These are phyloP conservation scores for Oceanites oceanicus DNA, from an alignment of 2,113 vertebrate genomes.

Conservation along the genomic window DNA sequence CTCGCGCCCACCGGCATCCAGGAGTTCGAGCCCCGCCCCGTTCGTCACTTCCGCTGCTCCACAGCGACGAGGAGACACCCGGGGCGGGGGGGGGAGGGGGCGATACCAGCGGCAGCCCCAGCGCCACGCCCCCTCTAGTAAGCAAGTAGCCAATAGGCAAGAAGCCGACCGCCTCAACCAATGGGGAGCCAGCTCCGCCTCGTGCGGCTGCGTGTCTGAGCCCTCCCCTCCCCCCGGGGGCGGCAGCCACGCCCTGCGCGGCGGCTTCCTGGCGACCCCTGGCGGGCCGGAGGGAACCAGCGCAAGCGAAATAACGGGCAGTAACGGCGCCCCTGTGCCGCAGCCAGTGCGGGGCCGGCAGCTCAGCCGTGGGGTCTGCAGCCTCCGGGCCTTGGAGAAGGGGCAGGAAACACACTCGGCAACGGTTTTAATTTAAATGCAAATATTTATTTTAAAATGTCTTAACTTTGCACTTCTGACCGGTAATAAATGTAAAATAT, in stretches of 20 bases:
- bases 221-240: not conserved
- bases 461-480: constrained; percentile 16
- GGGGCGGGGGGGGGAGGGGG: too few relatives aligned
- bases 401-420: not conserved
- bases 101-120: fast-evolving
- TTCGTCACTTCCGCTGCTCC: not conserved
- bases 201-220: too few relatives aligned
- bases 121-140: fast-evolving
- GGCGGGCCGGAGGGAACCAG: fast-evolving
- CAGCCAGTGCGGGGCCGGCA: too few relatives aligned
- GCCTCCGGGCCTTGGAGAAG: not conserved
- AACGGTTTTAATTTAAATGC: not conserved
- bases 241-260: not conserved
- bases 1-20: not conserved
- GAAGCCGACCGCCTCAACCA: not conserved
- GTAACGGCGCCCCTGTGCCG: not conserved
- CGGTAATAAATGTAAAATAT: constrained; percentile 49
- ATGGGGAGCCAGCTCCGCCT: not conserved
- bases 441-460: constrained; percentile 53
- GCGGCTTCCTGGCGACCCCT: not conserved
- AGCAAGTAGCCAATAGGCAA: not conserved
- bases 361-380: not conserved
- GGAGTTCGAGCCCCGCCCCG: fast-evolving
- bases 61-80: too few relatives aligned
- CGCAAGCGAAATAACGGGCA: not conserved